phyloP scores from a whole-genome alignment of 2,113 vertebrate genomes.

The Chamaea fasciata region DNA sequence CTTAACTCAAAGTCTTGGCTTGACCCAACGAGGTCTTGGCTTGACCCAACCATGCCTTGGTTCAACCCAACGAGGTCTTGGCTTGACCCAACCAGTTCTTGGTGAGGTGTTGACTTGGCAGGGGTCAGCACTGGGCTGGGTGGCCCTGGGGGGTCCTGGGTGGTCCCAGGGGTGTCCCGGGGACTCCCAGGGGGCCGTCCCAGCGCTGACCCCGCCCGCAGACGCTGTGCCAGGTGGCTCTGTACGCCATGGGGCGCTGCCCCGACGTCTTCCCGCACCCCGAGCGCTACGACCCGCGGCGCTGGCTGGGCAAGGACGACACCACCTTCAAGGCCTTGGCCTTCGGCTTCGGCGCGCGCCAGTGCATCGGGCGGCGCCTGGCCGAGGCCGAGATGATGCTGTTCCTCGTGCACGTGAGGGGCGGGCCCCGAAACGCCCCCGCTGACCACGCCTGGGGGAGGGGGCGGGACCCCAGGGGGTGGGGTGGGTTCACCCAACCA shows the following conservation, averaged over 20 bases:
- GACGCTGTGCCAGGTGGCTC: not conserved
- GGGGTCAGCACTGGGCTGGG: no score
- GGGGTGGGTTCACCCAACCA: fast-evolving
- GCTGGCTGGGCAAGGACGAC: not conserved
- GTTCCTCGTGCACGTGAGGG: not conserved
- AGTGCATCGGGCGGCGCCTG: not conserved
- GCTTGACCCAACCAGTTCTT: not conserved
- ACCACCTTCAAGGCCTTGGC: not conserved
- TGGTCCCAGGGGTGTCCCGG: no score
- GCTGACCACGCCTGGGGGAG: fast-evolving
- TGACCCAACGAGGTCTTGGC: no score
- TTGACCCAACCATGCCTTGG: no score
- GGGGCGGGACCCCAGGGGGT: fast-evolving
- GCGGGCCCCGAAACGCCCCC: not conserved
- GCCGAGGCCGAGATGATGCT: not conserved
- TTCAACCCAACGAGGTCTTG: no score
- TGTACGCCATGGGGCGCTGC: not conserved
- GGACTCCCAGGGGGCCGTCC: not conserved
- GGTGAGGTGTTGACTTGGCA: not conserved
- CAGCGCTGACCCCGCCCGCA: fast-evolving
- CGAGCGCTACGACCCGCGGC: not conserved
- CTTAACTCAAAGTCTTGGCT: not conserved
- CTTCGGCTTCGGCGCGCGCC: not conserved
- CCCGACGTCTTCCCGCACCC: not conserved
- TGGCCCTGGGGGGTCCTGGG: not conserved